Conservation (phyloP, 2,797 vertebrate genomes). For the Pantherophis vulpinus region DNA sequence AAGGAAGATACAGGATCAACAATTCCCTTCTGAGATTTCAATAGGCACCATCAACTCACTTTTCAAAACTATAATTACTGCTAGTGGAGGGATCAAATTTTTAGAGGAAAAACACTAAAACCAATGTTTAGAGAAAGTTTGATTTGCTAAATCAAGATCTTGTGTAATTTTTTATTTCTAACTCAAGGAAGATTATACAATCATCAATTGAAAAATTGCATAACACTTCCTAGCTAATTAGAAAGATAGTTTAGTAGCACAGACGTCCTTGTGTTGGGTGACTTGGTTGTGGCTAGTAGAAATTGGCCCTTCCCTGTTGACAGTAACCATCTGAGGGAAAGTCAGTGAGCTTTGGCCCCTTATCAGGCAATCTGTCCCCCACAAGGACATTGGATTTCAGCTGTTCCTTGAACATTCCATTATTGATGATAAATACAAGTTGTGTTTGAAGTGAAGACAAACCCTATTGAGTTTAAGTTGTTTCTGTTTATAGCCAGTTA, state of each 20-base stretch:
- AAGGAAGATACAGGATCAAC: too few relatives aligned
- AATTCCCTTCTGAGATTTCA: neutral
- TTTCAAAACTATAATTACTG: neutral
- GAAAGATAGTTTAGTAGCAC: neutral
- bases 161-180: neutral
- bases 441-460: conserved; percentile 68
- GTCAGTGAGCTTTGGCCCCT: conserved; percentile 20
- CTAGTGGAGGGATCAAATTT: too few relatives aligned
- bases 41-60: neutral
- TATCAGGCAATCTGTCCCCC: conserved; percentile 16
- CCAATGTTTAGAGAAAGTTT: neutral
- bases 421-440: conserved; percentile 66
- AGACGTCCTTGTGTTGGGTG: neutral
- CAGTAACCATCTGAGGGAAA: neutral
- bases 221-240: neutral
- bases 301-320: neutral
- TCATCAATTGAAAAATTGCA: neutral
- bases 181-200: neutral
- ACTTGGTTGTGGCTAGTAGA: neutral
- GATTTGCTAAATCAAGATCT: neutral
- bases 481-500: conserved; percentile 35
- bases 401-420: conserved; percentile 46
- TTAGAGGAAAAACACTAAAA: neutral
- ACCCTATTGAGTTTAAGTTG: conserved; percentile 55
- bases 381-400: conserved; percentile 39